These are phyloP conservation scores for Microcebus tavaratra DNA, from an alignment of 2,113 vertebrate species.

Conservation along the genomic window DNA sequence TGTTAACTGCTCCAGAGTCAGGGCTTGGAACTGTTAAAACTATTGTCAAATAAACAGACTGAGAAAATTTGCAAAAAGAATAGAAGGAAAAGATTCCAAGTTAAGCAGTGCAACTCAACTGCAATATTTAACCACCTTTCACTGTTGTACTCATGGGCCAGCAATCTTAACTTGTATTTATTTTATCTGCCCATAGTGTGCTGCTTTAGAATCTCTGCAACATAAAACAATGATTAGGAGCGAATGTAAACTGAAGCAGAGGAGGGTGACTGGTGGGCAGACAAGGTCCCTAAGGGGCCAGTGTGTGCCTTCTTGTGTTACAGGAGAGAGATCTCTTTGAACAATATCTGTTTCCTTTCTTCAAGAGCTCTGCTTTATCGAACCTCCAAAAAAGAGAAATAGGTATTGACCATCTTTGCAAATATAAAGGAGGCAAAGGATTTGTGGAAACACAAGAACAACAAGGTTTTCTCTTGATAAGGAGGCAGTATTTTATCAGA, in stretches of 20 bases:
- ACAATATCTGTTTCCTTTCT: neutral
- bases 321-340: neutral
- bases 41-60: conserved; percentile 49
- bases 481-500: conserved; percentile 6
- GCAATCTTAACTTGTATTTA: conserved; percentile 23
- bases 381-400: neutral
- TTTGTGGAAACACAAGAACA: neutral
- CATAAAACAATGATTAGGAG: neutral
- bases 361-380: neutral
- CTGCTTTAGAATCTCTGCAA: neutral
- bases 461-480: neutral
- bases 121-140: neutral
- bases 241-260: neutral
- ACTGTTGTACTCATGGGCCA: neutral
- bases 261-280: neutral
- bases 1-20: neutral
- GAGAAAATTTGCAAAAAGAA: conserved; percentile 59
- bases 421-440: neutral
- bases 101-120: neutral
- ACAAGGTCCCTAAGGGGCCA: rapidly evolving
- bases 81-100: conserved; percentile 36
- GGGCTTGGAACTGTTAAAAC: conserved; percentile 8
- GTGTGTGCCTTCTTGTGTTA: neutral
- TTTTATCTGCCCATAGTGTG: neutral
- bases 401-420: conserved; percentile 11